These are phyloP conservation scores for Denticeps clupeoides DNA, from an alignment of 2,797 vertebrate species.

Conservation along the genomic window DNA sequence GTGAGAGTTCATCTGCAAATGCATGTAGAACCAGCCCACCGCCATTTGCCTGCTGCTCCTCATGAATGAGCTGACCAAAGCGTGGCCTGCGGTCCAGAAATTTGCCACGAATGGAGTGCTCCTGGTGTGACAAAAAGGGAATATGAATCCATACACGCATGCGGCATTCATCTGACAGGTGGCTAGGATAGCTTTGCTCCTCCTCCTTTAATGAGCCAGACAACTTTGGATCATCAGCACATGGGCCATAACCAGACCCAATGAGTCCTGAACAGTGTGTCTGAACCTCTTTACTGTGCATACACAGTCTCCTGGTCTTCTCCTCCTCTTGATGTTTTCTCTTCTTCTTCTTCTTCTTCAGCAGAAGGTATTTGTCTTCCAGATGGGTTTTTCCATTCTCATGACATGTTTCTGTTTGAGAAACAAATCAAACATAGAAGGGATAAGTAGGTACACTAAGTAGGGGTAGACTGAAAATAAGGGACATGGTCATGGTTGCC, in stretches of 20 bases:
- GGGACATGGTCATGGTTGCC: background rate
- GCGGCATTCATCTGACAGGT: constrained; percentile 55
- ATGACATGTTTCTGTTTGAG: constrained; percentile 52
- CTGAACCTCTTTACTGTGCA: constrained; percentile 87
- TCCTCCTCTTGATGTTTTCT: constrained; percentile 82
- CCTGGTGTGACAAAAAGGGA: constrained; percentile 85
- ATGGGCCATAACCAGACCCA: constrained; percentile 46
- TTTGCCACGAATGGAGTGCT: constrained; percentile 85
- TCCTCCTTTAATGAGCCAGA: constrained; percentile 60
- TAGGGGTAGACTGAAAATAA: no score
- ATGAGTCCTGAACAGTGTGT: constrained; percentile 68
- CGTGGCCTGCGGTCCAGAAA: constrained; percentile 78
- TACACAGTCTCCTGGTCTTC: constrained; percentile 66
- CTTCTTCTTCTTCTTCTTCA: constrained; percentile 92
- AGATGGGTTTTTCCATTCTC: constrained; percentile 78
- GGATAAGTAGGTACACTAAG: background rate
- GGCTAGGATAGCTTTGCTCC: constrained; percentile 50
- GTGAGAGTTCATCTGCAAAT: constrained; percentile 88
- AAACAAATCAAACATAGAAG: background rate
- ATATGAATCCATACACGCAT: constrained; percentile 66
- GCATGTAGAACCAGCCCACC: constrained; percentile 86
- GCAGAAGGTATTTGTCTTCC: constrained; percentile 75
- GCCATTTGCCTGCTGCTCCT: constrained; percentile 89
- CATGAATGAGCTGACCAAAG: constrained; percentile 82
- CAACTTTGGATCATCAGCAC: constrained; percentile 37